Evolutionary conservation across 2,888 invertebrate species (phyloP), one percentile per base, ranked within the genome.

Genomic region (Antheraea assamensis): DNA sequence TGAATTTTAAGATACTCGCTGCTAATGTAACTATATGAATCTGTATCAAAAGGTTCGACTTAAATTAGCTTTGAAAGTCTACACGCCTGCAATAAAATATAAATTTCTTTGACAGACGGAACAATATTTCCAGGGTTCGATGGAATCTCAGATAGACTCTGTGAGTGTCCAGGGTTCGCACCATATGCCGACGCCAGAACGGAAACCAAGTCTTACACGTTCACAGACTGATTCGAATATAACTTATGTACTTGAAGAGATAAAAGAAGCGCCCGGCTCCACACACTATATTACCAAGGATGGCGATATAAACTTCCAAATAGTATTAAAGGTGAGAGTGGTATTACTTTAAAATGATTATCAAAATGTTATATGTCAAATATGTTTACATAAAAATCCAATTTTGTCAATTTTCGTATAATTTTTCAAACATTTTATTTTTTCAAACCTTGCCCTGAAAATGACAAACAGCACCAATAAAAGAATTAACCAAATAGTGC

Each of bases 211-310:
- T 82, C 95, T 98, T 75, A 96, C 97, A 0, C 95, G 98, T 72
- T 98, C 98, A 0, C 98, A 98, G 85, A 98, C 98, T 0, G 98
- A 99, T 87, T 98, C 98, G 0, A 98, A 98, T 85, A 98, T 98
- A 73, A 97, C 97, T 8, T 98, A 98, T 85, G 96, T 97, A 0
- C 96, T 97, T 2, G 98, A 98, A 78, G 98, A 98, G 85, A 96
- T 97, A 75, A 97, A 97, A 1, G 98, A 98, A 91, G 98, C 98
- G 0, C 96, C 98, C 0, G 98, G 98, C 0, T 97, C 99, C 0
- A 95, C 97, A 30, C 96, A 97, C 87, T 99, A 99, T 86, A 99
- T 99, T 75, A 99, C 98, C 47, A 97, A 97, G 82, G 98, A 99
- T 81, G 99, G 99, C 0, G 98, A 99, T 85, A 97, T 99, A 75